A percentile compares a stretch with the other conserved stretches of the same genome.
These are phyloP conservation scores for Regulus satrapa DNA, from an alignment of 2,113 vertebrate genomes.

Conservation along the genomic window DNA sequence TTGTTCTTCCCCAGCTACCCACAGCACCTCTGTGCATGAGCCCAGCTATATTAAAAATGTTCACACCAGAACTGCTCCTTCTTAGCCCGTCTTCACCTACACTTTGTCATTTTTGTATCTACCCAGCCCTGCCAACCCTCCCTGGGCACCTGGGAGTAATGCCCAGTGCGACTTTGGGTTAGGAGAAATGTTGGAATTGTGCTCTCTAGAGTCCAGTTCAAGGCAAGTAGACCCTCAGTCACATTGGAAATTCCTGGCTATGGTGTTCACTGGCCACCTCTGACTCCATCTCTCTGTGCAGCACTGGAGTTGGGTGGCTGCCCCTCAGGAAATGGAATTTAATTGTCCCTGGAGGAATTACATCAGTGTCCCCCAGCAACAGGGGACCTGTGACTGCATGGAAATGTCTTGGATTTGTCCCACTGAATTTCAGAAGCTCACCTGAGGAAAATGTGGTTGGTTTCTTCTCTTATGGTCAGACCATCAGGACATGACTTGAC, in stretches of 20 bases:
- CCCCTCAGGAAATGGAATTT: too few relatives aligned
- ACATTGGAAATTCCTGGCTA: not conserved
- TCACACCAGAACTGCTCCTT: not conserved
- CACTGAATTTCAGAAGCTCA: not conserved
- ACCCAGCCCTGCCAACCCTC: not conserved
- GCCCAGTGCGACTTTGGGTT: accelerated
- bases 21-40: not conserved
- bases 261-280: not conserved
- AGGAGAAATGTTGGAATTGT: not conserved
- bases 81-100: not conserved
- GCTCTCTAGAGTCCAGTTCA: not conserved
- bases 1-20: not conserved
- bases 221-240: not conserved
- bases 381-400: accelerated
- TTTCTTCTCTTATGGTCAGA: not conserved
- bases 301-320: not conserved
- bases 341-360: too few relatives aligned
- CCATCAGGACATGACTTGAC: not conserved
- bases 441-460: not conserved
- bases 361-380: not conserved
- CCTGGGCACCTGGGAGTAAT: not conserved
- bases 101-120: not conserved
- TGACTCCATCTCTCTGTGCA: not conserved
- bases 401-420: not conserved
- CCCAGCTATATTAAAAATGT: not conserved